Conservation (phyloP, 2,797 vertebrate genomes). For the Pampus argenteus region DNA sequence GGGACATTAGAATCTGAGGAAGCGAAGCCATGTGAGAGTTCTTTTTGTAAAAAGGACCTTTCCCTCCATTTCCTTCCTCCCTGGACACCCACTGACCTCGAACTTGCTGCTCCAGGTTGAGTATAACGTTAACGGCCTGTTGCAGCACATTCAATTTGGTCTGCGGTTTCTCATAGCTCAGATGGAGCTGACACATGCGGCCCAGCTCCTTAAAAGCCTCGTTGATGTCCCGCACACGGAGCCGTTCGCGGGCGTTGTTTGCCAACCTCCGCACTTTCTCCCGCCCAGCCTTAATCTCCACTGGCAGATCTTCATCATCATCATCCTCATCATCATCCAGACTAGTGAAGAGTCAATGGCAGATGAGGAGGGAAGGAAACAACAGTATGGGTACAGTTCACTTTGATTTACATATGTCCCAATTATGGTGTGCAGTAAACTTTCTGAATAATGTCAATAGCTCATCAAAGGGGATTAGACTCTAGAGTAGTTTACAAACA, state of each 20-base stretch:
- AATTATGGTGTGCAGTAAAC: conserved; percentile 14
- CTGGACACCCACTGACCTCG: conserved; percentile 95
- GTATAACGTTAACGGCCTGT: conserved; percentile 98
- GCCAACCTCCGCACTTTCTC: conserved; percentile 98
- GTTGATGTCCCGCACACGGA: conserved; percentile 99
- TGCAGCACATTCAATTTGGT: conserved; percentile 99
- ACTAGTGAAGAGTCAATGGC: conserved; percentile 68
- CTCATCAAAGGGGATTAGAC: not conserved
- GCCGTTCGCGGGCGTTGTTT: conserved; percentile 96
- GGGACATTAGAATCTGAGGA: conserved; percentile 31
- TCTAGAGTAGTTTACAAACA: not conserved
- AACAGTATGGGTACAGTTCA: conserved; percentile 73
- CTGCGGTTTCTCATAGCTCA: conserved; percentile 99
- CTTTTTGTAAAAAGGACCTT: conserved; percentile 59
- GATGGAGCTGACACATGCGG: conserved; percentile 98
- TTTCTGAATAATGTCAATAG: conserved; percentile 6
- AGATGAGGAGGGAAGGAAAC: conserved; percentile 74
- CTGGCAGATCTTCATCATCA: conserved; percentile 93
- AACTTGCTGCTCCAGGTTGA: conserved; percentile 99
- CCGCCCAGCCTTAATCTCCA: conserved; percentile 98
- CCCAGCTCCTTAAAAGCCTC: conserved; percentile 99
- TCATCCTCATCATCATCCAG: conserved; percentile 74
- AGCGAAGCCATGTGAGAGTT: conserved; percentile 70
- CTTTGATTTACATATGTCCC: conserved; percentile 5
- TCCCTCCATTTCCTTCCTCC: conserved; percentile 76